phyloP scores from a whole-genome alignment of 1,140 invertebrate species.

The Aporrectodea caliginosa region DNA sequence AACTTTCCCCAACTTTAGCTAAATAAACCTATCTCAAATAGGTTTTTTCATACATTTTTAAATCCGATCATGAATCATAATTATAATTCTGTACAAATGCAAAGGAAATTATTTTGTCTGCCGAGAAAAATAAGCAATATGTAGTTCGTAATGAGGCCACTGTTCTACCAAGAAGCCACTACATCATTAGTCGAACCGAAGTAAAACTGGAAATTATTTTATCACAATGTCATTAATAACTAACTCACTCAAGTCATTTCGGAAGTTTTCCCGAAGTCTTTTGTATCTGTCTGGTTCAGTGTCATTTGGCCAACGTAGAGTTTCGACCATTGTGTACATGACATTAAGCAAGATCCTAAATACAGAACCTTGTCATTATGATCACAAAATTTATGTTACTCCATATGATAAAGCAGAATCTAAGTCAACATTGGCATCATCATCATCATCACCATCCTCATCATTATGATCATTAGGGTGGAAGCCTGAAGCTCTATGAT shows the following conservation, averaged over 20 bases:
- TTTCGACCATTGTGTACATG: constrained; percentile 89
- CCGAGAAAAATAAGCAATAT: too few species aligned
- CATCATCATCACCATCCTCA: not conserved
- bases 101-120: too few species aligned
- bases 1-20: too few species aligned
- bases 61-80: too few species aligned
- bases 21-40: too few species aligned
- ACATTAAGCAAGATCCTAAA: constrained; percentile 81
- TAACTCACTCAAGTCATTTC: constrained; percentile 70
- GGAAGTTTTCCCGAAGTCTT: constrained; percentile 70
- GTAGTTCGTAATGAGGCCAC: too few species aligned
- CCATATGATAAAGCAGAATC: not conserved
- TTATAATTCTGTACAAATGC: too few species aligned
- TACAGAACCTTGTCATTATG: too few species aligned
- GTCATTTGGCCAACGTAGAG: constrained; percentile 66
- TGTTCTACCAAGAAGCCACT: too few species aligned
- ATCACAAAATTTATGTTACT: not conserved
- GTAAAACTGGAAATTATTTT: too few species aligned
- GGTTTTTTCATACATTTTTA: too few species aligned
- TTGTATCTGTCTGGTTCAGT: constrained; percentile 65
- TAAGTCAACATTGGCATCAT: not conserved
- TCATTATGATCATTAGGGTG: not conserved
- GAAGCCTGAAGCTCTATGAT: not conserved
- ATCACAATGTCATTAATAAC: constrained; percentile 13
- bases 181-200: too few species aligned